Evolutionary conservation across 1,140 invertebrate species (phyloP).

Genomic region (Phymorhynchus buccinoides): DNA sequence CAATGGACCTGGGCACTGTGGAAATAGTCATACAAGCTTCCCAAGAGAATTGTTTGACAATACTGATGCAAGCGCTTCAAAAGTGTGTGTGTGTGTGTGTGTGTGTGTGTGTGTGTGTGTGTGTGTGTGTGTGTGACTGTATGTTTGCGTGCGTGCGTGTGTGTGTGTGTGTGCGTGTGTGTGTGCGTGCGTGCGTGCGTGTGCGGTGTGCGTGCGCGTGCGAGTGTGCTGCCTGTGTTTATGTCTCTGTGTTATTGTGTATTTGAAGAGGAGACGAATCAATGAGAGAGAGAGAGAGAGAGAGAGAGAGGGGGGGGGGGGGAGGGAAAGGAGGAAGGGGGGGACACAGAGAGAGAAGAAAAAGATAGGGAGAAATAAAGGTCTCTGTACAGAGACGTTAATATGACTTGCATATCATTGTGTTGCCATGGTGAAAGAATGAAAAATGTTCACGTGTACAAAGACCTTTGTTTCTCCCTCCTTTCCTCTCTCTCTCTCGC

Average conservation of each 20-base stretch:
- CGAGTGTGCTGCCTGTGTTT: not conserved
- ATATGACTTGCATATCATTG: too few relatives aligned
- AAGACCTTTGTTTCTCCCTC: too few relatives aligned
- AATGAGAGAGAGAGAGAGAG: not conserved
- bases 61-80: not conserved
- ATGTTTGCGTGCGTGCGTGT: not conserved
- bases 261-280: not conserved
- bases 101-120: conserved; percentile 7
- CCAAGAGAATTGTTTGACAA: too few relatives aligned
- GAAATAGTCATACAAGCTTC: not conserved
- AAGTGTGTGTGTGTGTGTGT: conserved; percentile 6
- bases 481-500: too few relatives aligned
- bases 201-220: not conserved
- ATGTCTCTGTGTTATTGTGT: not conserved
- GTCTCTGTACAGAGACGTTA: too few relatives aligned
- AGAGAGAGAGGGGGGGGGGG: too few relatives aligned
- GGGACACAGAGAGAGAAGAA: too few relatives aligned
- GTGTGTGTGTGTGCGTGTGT: conserved; percentile 19
- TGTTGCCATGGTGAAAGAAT: too few relatives aligned
- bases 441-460: too few relatives aligned
- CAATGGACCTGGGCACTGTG: not conserved
- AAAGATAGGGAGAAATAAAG: too few relatives aligned
- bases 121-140: not conserved
- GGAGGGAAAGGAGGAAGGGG: too few relatives aligned
- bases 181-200: not conserved